Conservation (phyloP, 2,113 vertebrate genomes). For the Gambusia affinis region DNA sequence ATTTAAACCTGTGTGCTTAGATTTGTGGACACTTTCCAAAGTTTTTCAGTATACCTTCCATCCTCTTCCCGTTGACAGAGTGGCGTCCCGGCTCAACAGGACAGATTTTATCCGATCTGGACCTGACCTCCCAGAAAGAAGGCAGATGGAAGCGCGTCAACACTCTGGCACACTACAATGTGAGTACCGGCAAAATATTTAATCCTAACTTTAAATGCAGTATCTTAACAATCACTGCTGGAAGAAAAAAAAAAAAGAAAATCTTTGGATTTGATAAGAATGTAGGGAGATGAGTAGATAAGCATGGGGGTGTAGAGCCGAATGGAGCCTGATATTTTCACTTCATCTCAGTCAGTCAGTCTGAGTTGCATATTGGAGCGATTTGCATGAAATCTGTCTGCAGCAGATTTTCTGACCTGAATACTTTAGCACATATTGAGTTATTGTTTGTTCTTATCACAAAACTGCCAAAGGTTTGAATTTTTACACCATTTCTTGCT, state of each 20-base stretch:
- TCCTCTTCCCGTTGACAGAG: conserved; percentile 76
- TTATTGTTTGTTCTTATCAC: conserved; percentile 7
- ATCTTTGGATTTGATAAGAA: conserved; percentile 10
- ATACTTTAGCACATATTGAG: neutral
- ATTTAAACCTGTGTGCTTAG: conserved; percentile 17
- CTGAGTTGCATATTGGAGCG: conserved; percentile 16
- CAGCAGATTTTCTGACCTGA: conserved; percentile 5
- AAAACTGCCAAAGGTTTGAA: conserved; percentile 5
- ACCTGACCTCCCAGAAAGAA: conserved; percentile 96
- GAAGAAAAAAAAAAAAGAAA: neutral
- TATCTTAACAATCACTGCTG: neutral
- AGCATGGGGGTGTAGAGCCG: conserved; percentile 28
- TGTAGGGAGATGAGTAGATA: conserved; percentile 8
- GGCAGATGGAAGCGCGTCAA: conserved; percentile 94
- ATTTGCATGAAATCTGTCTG: conserved; percentile 3
- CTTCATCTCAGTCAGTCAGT: conserved; percentile 3
- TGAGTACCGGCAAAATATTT: conserved; percentile 76
- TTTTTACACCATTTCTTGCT: neutral
- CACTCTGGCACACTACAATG: conserved; percentile 96
- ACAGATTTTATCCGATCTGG: conserved; percentile 96
- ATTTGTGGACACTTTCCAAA: neutral
- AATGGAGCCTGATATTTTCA: conserved; percentile 28
- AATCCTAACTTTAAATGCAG: neutral
- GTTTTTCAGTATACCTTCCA: neutral
- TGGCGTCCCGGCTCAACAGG: conserved; percentile 98